A percentile compares a stretch with the other conserved stretches of the same genome.
phyloP scores from a whole-genome alignment of 2,797 vertebrate species.

The Synaphobranchus kaupii region DNA sequence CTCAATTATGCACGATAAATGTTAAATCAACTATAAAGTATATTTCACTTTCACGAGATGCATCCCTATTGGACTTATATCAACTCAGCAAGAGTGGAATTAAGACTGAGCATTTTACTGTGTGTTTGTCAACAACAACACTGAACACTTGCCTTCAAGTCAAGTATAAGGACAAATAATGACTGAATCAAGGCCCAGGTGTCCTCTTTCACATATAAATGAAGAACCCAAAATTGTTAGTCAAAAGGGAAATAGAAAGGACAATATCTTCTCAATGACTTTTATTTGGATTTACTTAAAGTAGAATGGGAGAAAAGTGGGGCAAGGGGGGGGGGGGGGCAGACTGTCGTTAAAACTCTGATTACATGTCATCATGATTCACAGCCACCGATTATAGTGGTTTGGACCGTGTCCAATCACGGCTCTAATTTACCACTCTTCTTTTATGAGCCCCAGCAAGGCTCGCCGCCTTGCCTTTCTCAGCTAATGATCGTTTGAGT shows the following conservation, averaged over 20 bases:
- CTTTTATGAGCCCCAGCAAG: conserved; percentile 67
- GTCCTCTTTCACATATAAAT: no score
- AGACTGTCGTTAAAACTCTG: conserved; percentile 74
- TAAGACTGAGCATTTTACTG: neutral
- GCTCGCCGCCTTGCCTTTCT: conserved; percentile 59
- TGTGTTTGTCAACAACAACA: neutral
- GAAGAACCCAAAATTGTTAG: neutral
- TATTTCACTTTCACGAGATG: no score
- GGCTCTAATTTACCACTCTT: conserved; percentile 43
- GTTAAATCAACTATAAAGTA: no score
- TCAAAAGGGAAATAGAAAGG: conserved; percentile 12
- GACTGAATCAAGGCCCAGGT: no score
- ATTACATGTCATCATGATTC: conserved; percentile 78
- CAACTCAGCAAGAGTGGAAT: neutral
- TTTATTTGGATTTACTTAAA: conserved; percentile 60
- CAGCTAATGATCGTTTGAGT: conserved; percentile 77
- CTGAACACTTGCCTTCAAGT: neutral
- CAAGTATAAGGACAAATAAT: no score
- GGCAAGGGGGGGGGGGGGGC: conserved; percentile 35
- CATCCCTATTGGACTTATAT: no score
- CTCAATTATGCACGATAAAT: no score
- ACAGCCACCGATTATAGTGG: conserved; percentile 74
- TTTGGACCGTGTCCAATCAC: conserved; percentile 73
- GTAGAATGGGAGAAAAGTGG: conserved; percentile 42
- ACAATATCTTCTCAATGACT: conserved; percentile 67